These are phyloP conservation scores for Okapia johnstoni DNA, from an alignment of 2,113 vertebrate genomes.

Conservation along the genomic window DNA sequence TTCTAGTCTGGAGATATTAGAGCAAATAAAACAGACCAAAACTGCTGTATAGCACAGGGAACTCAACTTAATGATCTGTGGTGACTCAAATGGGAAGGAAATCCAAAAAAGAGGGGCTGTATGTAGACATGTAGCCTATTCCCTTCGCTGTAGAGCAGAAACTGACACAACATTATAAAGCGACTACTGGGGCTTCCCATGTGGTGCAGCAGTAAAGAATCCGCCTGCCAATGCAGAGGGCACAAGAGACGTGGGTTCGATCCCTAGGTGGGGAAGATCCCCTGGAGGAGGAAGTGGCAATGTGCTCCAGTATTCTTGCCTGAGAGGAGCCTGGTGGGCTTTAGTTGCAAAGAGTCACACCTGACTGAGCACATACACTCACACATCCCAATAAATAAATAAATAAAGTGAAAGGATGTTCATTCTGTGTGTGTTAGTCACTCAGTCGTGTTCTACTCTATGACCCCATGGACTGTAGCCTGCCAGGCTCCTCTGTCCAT, in stretches of 20 bases:
- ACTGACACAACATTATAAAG: not conserved
- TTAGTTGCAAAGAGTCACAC: not conserved
- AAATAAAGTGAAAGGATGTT: not conserved
- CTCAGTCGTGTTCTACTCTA: not conserved
- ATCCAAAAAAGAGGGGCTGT: not conserved
- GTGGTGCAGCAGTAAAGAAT: not conserved
- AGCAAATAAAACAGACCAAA: not conserved
- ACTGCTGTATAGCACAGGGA: not conserved
- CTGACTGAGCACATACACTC: not conserved
- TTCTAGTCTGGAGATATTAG: not conserved
- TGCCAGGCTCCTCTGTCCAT: not conserved
- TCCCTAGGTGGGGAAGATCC: not conserved
- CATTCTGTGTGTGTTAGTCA: not conserved
- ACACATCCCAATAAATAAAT: not conserved
- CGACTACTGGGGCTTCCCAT: not conserved
- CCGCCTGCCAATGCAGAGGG: not conserved
- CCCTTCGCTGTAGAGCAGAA: not conserved
- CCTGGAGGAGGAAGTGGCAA: not conserved
- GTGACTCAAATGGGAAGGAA: not conserved
- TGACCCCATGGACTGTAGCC: not conserved
- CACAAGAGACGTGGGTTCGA: rapidly evolving
- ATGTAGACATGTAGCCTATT: not conserved
- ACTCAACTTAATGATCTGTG: not conserved
- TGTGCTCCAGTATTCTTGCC: not conserved
- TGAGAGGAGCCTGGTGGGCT: not conserved